A percentile compares a stretch with the other conserved stretches of the same genome.
phyloP scores from a whole-genome alignment of 2,888 invertebrate genomes.

The Candidula unifasciata region DNA sequence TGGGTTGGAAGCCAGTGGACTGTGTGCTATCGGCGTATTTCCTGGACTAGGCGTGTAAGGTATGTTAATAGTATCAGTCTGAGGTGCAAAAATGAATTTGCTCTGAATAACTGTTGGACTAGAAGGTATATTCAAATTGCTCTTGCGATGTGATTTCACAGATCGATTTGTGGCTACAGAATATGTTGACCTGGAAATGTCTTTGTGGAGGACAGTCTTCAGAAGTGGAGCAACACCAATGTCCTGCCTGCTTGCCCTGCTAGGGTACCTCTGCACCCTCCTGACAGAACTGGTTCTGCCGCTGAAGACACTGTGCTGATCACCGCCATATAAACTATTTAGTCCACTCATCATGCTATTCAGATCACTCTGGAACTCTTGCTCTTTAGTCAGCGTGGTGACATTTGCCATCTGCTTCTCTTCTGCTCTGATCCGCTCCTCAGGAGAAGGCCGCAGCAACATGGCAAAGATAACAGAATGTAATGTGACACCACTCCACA shows the following conservation, averaged over 20 bases:
- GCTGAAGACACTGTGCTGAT: slow-evolving; percentile 36
- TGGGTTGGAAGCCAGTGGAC: slow-evolving; percentile 37
- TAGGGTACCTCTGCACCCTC: slow-evolving; percentile 24
- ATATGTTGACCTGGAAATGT: slow-evolving; percentile 45
- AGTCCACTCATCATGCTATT: slow-evolving; percentile 50
- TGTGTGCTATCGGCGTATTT: slow-evolving; percentile 21
- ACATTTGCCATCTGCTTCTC: slow-evolving; percentile 34
- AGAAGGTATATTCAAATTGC: slow-evolving; percentile 5
- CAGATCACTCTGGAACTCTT: slow-evolving; percentile 34
- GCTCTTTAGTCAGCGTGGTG: background rate
- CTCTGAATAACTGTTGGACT: slow-evolving; percentile 24
- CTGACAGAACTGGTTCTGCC: slow-evolving; percentile 24
- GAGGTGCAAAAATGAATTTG: slow-evolving; percentile 28
- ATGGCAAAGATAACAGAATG: slow-evolving; percentile 38
- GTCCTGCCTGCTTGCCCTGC: slow-evolving; percentile 33
- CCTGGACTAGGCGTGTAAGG: slow-evolving; percentile 38
- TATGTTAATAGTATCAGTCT: background rate
- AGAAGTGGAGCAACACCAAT: slow-evolving; percentile 36
- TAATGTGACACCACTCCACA: slow-evolving; percentile 41
- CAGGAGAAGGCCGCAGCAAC: slow-evolving; percentile 46
- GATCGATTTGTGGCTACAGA: slow-evolving; percentile 43
- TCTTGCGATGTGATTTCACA: slow-evolving; percentile 9
- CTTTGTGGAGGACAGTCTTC: slow-evolving; percentile 42
- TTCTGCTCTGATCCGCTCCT: slow-evolving; percentile 34
- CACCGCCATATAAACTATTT: slow-evolving; percentile 41